These are phyloP conservation scores for Trinectes maculatus DNA, from an alignment of 2,113 vertebrate species.

Conservation along the genomic window DNA sequence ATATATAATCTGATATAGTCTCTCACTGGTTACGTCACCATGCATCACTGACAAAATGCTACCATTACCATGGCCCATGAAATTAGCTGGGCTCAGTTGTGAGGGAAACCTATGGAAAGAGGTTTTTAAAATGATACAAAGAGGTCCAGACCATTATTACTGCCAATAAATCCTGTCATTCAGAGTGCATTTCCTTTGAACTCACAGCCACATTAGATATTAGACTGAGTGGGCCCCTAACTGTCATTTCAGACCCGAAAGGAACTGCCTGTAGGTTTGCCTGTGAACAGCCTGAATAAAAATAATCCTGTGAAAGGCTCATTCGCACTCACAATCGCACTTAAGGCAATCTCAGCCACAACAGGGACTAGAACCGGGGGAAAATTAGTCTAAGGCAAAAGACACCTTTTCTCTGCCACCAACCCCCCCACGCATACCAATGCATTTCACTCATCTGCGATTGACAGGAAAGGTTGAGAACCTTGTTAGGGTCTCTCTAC, in stretches of 20 bases:
- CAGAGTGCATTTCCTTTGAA: slow-evolving; percentile 61
- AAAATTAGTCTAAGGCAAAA: slow-evolving; percentile 56
- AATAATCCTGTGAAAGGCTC: slow-evolving; percentile 72
- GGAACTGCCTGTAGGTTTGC: slow-evolving; percentile 71
- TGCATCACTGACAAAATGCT: slow-evolving; percentile 37
- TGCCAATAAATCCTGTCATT: slow-evolving; percentile 65
- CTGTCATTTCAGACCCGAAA: slow-evolving; percentile 60
- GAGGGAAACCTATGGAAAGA: slow-evolving; percentile 36
- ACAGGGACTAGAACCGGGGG: slow-evolving; percentile 40
- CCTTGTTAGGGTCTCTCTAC: slow-evolving; percentile 42
- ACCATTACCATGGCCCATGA: slow-evolving; percentile 41
- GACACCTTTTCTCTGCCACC: slow-evolving; percentile 38
- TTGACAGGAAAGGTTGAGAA: slow-evolving; percentile 52
- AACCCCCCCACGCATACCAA: slow-evolving; percentile 50
- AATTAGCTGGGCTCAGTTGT: slow-evolving; percentile 61
- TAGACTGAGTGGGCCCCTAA: slow-evolving; percentile 62
- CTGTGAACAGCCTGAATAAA: slow-evolving; percentile 73
- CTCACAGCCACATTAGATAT: slow-evolving; percentile 65
- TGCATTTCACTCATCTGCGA: slow-evolving; percentile 60
- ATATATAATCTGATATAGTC: neutral
- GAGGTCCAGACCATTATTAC: slow-evolving; percentile 52
- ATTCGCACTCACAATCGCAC: slow-evolving; percentile 73
- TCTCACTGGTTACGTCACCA: slow-evolving; percentile 21
- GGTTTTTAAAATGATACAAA: slow-evolving; percentile 55
- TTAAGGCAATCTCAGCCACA: slow-evolving; percentile 70